Percentiles rank a stretch among this genome's conserved stretches.
Conservation (phyloP, 2,113 vertebrate species). For the Hemiprocne comata region DNA sequence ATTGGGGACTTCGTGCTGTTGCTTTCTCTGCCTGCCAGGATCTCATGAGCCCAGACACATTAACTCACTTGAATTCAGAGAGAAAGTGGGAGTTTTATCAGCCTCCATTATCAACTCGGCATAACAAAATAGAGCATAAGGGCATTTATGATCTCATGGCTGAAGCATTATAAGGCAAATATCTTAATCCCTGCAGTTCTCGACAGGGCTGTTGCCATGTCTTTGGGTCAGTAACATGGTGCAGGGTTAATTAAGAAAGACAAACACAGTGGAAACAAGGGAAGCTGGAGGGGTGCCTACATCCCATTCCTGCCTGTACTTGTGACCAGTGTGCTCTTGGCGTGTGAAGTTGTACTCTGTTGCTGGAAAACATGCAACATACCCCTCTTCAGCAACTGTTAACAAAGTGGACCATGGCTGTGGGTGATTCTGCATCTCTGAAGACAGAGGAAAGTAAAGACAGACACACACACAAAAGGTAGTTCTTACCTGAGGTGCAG, state of each 20-base stretch:
- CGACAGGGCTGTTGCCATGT: conserved; percentile 1
- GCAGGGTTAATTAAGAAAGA: conserved; percentile 52
- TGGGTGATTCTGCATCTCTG: background rate
- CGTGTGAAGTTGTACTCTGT: background rate
- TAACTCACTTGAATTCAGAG: conserved; percentile 21
- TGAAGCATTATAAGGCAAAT: conserved; percentile 14
- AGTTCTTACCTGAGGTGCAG: background rate
- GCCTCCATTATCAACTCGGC: conserved; percentile 43
- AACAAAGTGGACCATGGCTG: accelerated
- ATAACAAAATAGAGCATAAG: conserved; percentile 31
- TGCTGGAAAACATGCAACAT: background rate
- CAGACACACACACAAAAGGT: background rate
- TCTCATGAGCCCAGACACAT: conserved; percentile 53
- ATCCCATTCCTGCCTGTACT: background rate
- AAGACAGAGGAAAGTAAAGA: background rate
- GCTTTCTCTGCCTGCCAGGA: conserved; percentile 25
- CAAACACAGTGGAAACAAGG: conserved; percentile 24
- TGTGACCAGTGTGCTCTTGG: background rate
- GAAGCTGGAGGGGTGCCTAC: background rate
- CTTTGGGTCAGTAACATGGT: conserved; percentile 35
- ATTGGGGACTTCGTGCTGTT: conserved; percentile 20
- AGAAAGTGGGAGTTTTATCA: conserved; percentile 64
- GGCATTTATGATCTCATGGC: conserved; percentile 59
- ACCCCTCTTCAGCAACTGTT: background rate
- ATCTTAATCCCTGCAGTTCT: conserved; percentile 48